Conservation (phyloP, 2,113 vertebrate genomes). For the Nansenia antarctica region DNA sequence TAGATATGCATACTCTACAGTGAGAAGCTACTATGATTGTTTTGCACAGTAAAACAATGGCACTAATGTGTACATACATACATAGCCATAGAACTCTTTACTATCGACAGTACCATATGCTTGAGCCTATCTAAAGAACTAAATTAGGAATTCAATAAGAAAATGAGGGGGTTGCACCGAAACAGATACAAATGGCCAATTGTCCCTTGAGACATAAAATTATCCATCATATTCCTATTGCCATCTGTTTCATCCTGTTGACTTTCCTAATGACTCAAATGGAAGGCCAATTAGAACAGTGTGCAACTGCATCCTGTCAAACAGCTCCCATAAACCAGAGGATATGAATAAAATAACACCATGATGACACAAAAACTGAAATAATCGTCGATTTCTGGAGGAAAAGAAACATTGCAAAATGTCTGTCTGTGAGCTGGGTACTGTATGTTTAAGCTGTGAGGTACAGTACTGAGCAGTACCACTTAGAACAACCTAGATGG, state of each 20-base stretch:
- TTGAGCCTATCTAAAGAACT: slow-evolving; percentile 62
- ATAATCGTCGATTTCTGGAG: not conserved
- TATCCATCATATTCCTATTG: slow-evolving; percentile 71
- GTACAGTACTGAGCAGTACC: slow-evolving; percentile 68
- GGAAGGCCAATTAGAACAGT: slow-evolving; percentile 70
- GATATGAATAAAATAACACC: too few species aligned
- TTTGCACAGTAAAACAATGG: not conserved
- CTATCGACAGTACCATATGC: slow-evolving; percentile 61
- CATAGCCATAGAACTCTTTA: slow-evolving; percentile 28
- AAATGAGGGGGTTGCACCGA: slow-evolving; percentile 71
- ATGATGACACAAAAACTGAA: too few species aligned
- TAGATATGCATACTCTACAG: too few species aligned
- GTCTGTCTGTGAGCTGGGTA: too few species aligned
- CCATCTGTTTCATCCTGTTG: slow-evolving; percentile 76
- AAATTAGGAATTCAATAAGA: slow-evolving; percentile 74
- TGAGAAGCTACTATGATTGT: not conserved
- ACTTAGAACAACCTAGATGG: slow-evolving; percentile 77
- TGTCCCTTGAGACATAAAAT: slow-evolving; percentile 70
- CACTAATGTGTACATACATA: slow-evolving; percentile 24
- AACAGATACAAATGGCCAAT: slow-evolving; percentile 71
- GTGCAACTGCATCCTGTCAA: slow-evolving; percentile 56
- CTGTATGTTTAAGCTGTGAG: not conserved
- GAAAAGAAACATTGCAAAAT: too few species aligned
- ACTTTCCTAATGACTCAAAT: slow-evolving; percentile 67
- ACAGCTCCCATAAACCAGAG: too few species aligned